Evolutionary conservation across 2,888 invertebrate genomes (phyloP).

Genomic region (Idaea biselata): DNA sequence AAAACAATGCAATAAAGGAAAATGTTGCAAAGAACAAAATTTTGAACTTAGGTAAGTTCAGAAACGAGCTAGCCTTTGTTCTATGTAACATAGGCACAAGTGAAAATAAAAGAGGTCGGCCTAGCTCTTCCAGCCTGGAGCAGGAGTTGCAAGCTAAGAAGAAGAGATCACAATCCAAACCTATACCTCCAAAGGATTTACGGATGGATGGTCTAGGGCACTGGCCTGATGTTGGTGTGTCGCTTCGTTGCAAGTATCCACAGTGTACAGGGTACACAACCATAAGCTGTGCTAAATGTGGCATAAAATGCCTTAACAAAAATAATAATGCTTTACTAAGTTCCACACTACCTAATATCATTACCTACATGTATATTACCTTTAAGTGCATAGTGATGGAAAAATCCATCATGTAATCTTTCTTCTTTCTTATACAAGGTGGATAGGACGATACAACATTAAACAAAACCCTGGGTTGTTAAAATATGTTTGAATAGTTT

Average conservation of each 20-base stretch:
- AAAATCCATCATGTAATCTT: too few species aligned
- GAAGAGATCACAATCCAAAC: constrained; percentile 52
- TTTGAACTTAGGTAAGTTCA: background rate
- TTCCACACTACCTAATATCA: constrained; percentile 19
- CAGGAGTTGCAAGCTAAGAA: constrained; percentile 30
- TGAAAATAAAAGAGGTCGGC: background rate
- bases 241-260: constrained; percentile 30
- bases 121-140: constrained; percentile 19
- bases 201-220: constrained; percentile 10
- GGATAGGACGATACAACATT: too few species aligned
- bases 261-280: constrained; percentile 30
- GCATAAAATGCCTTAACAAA: constrained; percentile 29
- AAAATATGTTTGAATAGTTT: too few species aligned
- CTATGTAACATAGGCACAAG: background rate
- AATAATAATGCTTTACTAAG: constrained; percentile 26
- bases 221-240: constrained; percentile 28
- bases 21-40: background rate
- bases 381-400: too few species aligned
- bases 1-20: background rate
- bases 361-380: constrained; percentile 4
- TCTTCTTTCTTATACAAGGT: too few species aligned
- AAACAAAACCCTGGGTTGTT: too few species aligned
- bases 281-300: constrained; percentile 25
- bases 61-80: background rate
- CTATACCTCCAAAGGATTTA: background rate